phyloP scores from a whole-genome alignment of 2,888 invertebrate species.

The Agrotis clavis region DNA sequence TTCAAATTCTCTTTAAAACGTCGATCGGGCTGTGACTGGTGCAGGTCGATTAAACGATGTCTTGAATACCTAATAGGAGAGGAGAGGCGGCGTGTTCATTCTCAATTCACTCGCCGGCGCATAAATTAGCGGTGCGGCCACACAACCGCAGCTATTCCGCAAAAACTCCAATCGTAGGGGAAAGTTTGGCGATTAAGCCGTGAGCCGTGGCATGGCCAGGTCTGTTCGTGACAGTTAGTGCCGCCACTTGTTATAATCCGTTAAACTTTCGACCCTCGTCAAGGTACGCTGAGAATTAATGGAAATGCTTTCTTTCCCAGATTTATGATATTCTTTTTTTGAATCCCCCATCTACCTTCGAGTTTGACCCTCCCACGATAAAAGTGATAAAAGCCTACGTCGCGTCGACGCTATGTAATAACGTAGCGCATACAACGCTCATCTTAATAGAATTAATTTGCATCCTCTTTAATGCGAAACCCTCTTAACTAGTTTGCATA shows the following conservation, averaged over 20 bases:
- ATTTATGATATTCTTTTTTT: conserved; percentile 78
- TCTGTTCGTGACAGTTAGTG: conserved; percentile 90
- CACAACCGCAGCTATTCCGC: conserved; percentile 84
- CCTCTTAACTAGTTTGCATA: conserved; percentile 83
- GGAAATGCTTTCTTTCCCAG: conserved; percentile 83
- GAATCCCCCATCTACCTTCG: conserved; percentile 62
- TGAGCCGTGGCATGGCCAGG: conserved; percentile 89
- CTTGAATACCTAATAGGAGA: conserved; percentile 88
- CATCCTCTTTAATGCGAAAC: conserved; percentile 81
- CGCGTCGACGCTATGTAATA: conserved; percentile 74
- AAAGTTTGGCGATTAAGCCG: conserved; percentile 91
- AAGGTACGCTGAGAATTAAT: conserved; percentile 88
- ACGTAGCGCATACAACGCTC: conserved; percentile 81
- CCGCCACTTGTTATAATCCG: conserved; percentile 90
- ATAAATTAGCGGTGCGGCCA: conserved; percentile 87
- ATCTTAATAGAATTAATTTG: conserved; percentile 86
- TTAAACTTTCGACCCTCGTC: conserved; percentile 90
- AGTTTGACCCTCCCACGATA: conserved; percentile 58
- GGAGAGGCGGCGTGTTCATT: conserved; percentile 79
- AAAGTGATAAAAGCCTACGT: conserved; percentile 70
- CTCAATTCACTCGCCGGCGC: conserved; percentile 82
- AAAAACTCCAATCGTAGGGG: conserved; percentile 90
- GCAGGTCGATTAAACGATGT: conserved; percentile 87
- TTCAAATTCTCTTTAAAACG: conserved; percentile 81
- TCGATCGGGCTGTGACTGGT: conserved; percentile 73